These are phyloP conservation scores for Teleogryllus oceanicus DNA, from an alignment of 2,888 invertebrate species.

Conservation along the genomic window DNA sequence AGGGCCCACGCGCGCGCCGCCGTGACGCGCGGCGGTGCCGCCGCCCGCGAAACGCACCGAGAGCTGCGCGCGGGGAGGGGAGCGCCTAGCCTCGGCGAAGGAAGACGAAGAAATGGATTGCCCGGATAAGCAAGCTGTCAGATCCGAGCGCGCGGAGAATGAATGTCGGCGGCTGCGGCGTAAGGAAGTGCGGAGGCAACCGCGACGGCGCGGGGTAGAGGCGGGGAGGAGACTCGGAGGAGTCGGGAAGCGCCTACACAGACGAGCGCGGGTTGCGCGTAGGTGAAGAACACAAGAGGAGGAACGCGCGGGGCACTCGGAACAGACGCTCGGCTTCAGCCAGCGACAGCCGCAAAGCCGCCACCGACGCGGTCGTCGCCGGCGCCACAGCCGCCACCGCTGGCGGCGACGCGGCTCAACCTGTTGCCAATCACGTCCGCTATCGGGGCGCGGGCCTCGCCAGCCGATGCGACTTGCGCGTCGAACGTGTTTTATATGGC, in stretches of 20 bases:
- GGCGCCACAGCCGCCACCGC: constrained; percentile 25
- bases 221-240: constrained; percentile 29
- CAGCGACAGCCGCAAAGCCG: constrained; percentile 22
- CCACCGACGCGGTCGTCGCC: constrained; percentile 23
- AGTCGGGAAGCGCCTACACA: background rate
- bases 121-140: constrained; percentile 51
- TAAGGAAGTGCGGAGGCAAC: constrained; percentile 39
- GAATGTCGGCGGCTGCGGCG: constrained; percentile 46
- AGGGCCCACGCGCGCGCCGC: constrained; percentile 41
- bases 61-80: constrained; percentile 25
- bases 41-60: too few species aligned
- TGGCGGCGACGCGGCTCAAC: background rate
- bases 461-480: background rate
- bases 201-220: constrained; percentile 39
- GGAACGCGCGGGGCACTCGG: background rate
- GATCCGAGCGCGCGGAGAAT: constrained; percentile 50
- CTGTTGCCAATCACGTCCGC: background rate
- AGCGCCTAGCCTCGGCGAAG: constrained; percentile 40
- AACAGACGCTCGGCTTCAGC: background rate
- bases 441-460: background rate
- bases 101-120: constrained; percentile 51
- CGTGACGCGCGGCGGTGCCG: constrained; percentile 33
- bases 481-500: background rate
- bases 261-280: too few species aligned
- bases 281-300: background rate